Conservation (phyloP, 2,888 invertebrate species). For the Campaea margaritaria region DNA sequence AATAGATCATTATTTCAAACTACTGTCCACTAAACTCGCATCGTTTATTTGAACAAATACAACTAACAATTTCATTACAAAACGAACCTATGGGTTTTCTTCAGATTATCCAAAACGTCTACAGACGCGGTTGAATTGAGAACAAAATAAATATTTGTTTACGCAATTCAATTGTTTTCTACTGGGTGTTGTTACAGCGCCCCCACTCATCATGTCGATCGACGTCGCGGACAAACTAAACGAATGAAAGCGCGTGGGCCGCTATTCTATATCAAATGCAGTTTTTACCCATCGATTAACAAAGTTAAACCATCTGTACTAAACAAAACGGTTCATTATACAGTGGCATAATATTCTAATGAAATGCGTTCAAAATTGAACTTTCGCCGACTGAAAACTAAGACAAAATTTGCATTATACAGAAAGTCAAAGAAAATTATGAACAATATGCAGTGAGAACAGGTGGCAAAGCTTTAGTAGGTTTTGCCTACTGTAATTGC, state of each 20-base stretch:
- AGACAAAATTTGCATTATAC: constrained; percentile 42
- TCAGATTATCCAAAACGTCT: constrained; percentile 11
- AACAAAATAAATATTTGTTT: neutral
- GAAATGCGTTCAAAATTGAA: constrained; percentile 41
- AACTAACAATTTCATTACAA: constrained; percentile 80
- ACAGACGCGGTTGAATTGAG: neutral
- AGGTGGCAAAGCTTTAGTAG: constrained; percentile 74
- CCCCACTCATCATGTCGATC: constrained; percentile 16
- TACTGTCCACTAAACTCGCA: constrained; percentile 53
- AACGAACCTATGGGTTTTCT: constrained; percentile 75
- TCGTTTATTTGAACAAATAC: constrained; percentile 76
- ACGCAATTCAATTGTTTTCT: constrained; percentile 20
- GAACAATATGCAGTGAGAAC: constrained; percentile 73
- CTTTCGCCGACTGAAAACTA: constrained; percentile 36
- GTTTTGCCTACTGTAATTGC: constrained; percentile 77
- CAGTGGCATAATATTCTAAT: constrained; percentile 22
- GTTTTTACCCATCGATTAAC: constrained; percentile 31
- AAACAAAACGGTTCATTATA: constrained; percentile 47
- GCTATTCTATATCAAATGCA: constrained; percentile 67
- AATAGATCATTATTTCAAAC: constrained; percentile 48
- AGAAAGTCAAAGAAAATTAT: constrained; percentile 58
- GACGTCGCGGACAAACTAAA: constrained; percentile 40
- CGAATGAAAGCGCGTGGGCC: constrained; percentile 80
- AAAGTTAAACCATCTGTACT: constrained; percentile 47
- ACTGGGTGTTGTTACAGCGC: constrained; percentile 13